phyloP scores from a whole-genome alignment of 2,888 invertebrate genomes.

The Pristionchus exspectatus region DNA sequence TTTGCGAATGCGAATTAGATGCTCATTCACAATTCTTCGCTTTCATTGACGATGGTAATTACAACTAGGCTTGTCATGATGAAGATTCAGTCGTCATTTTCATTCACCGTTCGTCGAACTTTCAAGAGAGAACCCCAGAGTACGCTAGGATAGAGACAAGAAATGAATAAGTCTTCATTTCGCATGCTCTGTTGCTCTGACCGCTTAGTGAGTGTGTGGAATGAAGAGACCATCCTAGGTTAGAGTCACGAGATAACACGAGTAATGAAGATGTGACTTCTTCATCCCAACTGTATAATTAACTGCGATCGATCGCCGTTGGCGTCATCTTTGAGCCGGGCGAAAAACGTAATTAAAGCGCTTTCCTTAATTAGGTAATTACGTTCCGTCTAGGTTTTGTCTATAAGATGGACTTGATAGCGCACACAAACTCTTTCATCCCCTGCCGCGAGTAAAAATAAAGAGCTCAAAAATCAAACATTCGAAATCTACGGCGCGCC shows the following conservation, averaged over 20 bases:
- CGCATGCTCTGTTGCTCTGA: neutral
- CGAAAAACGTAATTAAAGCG: neutral
- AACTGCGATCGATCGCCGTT: neutral
- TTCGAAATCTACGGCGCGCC: neutral
- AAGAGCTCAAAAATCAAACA: neutral
- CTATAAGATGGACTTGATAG: neutral
- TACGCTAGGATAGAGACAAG: too few species aligned
- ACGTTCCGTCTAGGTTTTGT: neutral
- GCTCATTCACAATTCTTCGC: neutral
- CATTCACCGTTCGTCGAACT: too few species aligned
- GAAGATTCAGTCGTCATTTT: too few species aligned
- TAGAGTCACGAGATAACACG: too few species aligned
- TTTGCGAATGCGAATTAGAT: neutral
- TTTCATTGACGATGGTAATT: neutral
- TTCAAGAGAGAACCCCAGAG: too few species aligned
- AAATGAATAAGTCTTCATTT: too few species aligned
- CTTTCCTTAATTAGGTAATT: slow-evolving; percentile 13
- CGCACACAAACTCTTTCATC: too few species aligned
- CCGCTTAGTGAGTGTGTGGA: neutral
- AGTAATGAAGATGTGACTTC: too few species aligned
- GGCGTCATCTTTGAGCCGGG: neutral
- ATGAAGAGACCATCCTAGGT: too few species aligned
- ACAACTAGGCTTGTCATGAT: too few species aligned
- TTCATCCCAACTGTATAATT: neutral
- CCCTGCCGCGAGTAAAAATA: neutral